These are phyloP conservation scores for Callospermophilus lateralis DNA, from an alignment of 2,113 vertebrate species.

Conservation along the genomic window DNA sequence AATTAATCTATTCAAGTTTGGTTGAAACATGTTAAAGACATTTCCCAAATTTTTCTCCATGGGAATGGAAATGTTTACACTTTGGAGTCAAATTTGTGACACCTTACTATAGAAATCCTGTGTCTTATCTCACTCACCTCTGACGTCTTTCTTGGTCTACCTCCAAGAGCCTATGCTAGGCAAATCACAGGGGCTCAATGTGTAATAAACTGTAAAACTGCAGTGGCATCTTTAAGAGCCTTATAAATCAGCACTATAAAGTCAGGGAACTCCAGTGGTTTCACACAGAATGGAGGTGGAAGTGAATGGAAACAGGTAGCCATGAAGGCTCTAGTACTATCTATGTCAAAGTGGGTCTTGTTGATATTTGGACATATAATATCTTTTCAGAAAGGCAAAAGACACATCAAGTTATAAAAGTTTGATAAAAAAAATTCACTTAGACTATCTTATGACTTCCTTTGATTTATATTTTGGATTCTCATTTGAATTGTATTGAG, in stretches of 20 bases:
- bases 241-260: background rate
- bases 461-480: constrained; percentile 11
- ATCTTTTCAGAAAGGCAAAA: background rate
- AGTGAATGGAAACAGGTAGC: background rate
- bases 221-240: background rate
- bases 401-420: background rate
- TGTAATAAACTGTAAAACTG: background rate
- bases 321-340: background rate
- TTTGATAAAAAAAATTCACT: constrained; percentile 49
- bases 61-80: background rate
- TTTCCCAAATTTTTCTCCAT: background rate
- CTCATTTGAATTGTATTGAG: background rate
- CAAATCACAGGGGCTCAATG: background rate
- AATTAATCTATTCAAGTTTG: background rate
- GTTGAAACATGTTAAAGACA: background rate
- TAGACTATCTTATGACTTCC: background rate
- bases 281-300: background rate
- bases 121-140: background rate
- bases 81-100: background rate
- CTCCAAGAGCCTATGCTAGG: background rate
- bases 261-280: background rate
- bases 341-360: background rate
- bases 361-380: background rate
- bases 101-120: background rate
- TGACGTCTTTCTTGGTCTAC: background rate